These are phyloP conservation scores for Gastrophryne carolinensis DNA, from an alignment of 2,797 vertebrate genomes.

Conservation along the genomic window DNA sequence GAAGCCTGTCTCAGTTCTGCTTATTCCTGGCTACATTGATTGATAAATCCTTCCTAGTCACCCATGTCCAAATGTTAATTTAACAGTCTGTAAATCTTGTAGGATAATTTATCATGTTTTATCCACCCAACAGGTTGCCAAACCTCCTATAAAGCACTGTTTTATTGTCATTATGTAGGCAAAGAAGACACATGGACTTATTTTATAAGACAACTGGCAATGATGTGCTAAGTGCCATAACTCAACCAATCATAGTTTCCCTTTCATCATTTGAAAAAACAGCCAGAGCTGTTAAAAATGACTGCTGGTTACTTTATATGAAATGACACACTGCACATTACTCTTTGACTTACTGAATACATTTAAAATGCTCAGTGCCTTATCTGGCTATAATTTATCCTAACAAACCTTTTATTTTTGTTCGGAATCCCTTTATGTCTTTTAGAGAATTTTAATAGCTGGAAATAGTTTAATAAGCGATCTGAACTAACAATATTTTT, in stretches of 20 bases:
- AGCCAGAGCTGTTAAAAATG: background rate
- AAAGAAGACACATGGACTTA: background rate
- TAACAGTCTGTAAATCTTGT: slow-evolving; percentile 34
- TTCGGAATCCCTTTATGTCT: background rate
- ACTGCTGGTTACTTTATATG: background rate
- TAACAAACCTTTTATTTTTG: background rate
- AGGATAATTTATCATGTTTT: slow-evolving; percentile 26
- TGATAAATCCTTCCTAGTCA: slow-evolving; percentile 17
- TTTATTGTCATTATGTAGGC: slow-evolving; percentile 2
- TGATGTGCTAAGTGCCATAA: background rate
- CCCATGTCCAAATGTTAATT: slow-evolving; percentile 26
- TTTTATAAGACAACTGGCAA: background rate
- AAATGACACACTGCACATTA: background rate
- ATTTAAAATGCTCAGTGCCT: background rate
- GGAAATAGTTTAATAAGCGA: too few species aligned
- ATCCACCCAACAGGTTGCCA: slow-evolving; percentile 26
- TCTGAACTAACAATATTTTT: too few species aligned
- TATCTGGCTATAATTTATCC: background rate
- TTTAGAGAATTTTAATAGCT: too few species aligned
- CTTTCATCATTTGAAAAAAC: background rate
- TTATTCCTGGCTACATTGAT: slow-evolving; percentile 5
- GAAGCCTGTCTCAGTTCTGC: background rate
- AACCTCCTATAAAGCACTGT: slow-evolving; percentile 1
- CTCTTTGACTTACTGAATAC: background rate
- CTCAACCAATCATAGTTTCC: background rate